Conservation (phyloP, 2,113 vertebrate species). For the Sinocyclocheilus anshuiensis region DNA sequence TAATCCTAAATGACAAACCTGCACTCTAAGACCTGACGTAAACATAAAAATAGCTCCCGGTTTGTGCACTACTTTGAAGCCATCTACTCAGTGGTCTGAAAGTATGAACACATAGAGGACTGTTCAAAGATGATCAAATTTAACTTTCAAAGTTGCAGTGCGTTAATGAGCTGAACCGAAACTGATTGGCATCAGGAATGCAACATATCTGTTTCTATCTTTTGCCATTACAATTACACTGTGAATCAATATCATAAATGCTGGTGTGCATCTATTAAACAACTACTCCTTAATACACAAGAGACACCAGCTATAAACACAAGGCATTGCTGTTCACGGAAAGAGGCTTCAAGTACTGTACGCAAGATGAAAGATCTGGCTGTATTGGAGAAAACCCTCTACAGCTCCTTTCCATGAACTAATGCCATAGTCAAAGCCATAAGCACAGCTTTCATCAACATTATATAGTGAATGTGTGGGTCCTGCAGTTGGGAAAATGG, state of each 20-base stretch:
- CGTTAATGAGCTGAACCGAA: background rate
- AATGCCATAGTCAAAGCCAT: background rate
- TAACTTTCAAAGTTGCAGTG: background rate
- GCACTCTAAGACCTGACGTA: background rate
- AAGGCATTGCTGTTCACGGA: background rate
- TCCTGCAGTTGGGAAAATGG: background rate
- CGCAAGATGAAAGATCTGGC: background rate
- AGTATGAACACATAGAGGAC: background rate
- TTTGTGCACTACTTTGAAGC: background rate
- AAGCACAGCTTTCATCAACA: background rate
- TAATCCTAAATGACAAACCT: background rate
- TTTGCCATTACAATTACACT: background rate
- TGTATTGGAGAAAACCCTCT: background rate
- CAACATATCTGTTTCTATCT: background rate
- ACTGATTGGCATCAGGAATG: background rate
- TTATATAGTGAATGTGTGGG: background rate
- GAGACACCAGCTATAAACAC: background rate
- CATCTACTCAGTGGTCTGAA: background rate
- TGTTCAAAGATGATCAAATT: background rate
- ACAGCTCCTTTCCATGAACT: background rate
- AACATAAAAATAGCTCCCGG: background rate
- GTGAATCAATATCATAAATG: background rate
- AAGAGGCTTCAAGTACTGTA: background rate
- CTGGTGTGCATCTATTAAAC: background rate
- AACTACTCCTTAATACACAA: background rate